Evolutionary conservation across 2,888 invertebrate species (phyloP).

Genomic region (Lamellibrachia satsuma): DNA sequence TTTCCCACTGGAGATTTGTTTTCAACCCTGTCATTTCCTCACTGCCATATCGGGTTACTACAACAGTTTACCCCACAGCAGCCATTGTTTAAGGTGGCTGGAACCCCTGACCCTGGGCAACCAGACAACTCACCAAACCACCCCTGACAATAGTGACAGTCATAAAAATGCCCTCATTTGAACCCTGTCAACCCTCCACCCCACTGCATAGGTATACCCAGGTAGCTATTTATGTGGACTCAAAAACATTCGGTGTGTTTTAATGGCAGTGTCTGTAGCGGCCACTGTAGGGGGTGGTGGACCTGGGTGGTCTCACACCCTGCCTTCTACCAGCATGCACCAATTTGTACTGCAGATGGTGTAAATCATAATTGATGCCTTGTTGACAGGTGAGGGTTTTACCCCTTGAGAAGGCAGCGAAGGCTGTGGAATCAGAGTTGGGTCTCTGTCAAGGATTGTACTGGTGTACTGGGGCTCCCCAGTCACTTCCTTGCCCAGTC

Average conservation of each 20-base stretch:
- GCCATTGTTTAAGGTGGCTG: not conserved
- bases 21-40: not conserved
- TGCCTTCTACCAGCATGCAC: not conserved
- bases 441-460: constrained; percentile 10
- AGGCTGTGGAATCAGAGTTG: not conserved
- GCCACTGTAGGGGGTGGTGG: not conserved
- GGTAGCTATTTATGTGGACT: not conserved
- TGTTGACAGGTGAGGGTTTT: not conserved
- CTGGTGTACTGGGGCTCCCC: not conserved
- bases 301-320: not conserved
- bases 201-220: not conserved
- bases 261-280: not conserved
- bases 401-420: not conserved
- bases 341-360: not conserved
- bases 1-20: not conserved
- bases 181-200: not conserved
- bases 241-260: not conserved
- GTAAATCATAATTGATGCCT: constrained; percentile 5
- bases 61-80: not conserved
- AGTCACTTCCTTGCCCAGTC: not conserved
- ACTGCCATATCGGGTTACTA: not conserved
- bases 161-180: not conserved
- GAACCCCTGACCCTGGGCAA: not conserved
- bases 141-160: not conserved
- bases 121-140: not conserved